A percentile compares a stretch with the other conserved stretches of the same genome.
phyloP scores from a whole-genome alignment of 2,888 invertebrate species.

The Drosophila vallismaia region DNA sequence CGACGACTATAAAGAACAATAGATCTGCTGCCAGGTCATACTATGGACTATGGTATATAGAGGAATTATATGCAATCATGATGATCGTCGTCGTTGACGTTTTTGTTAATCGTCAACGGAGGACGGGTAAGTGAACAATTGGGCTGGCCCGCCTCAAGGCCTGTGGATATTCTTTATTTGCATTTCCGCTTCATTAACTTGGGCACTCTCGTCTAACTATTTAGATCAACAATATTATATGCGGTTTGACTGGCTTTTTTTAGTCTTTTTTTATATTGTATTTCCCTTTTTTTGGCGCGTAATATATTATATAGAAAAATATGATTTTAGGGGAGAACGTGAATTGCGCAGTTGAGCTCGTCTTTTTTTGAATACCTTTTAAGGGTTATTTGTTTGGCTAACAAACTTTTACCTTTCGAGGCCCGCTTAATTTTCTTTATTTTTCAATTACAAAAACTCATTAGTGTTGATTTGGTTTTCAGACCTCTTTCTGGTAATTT shows the following conservation, averaged over 20 bases:
- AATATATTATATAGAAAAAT: conserved; percentile 35
- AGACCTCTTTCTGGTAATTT: conserved; percentile 54
- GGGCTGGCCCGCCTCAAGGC: conserved; percentile 46
- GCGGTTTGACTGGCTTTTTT: conserved; percentile 37
- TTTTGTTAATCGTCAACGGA: conserved; percentile 37
- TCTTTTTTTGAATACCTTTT: conserved; percentile 27
- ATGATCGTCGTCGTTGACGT: conserved; percentile 28
- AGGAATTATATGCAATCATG: conserved; percentile 6
- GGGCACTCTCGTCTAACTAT: conserved; percentile 23
- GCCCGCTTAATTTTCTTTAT: conserved; percentile 30
- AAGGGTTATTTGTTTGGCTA: conserved; percentile 22
- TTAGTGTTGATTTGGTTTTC: conserved; percentile 59
- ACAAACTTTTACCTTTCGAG: conserved; percentile 40
- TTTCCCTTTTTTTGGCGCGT: conserved; percentile 51
- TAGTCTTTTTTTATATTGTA: conserved; percentile 20
- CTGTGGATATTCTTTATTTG: conserved; percentile 56
- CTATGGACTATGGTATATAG: conserved; percentile 4
- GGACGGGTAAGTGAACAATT: conserved; percentile 70
- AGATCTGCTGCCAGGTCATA: conserved; percentile 20
- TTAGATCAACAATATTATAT: conserved; percentile 29
- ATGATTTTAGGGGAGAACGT: conserved; percentile 40
- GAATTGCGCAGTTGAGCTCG: conserved; percentile 47
- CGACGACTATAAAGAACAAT: conserved; percentile 35
- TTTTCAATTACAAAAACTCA: conserved; percentile 61
- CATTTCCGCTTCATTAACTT: conserved; percentile 70